Evolutionary conservation across 1,140 invertebrate genomes (phyloP).

Genomic region (Tachypleus tridentatus): DNA sequence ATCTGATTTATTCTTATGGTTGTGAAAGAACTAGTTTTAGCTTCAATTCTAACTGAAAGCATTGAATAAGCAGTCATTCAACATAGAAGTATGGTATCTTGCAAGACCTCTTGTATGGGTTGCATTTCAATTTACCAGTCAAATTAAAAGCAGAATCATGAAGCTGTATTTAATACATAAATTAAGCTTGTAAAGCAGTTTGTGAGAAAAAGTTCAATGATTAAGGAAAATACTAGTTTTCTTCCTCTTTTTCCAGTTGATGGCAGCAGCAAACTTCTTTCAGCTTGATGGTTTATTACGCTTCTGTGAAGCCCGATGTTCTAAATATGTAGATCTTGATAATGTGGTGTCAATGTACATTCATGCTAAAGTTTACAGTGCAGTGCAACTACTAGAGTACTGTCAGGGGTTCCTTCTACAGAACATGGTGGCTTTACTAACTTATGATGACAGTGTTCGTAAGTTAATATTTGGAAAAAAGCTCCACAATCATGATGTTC

Average conservation of each 20-base stretch:
- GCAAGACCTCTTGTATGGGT: background rate
- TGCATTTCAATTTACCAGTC: background rate
- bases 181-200: too few species aligned
- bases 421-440: constrained; percentile 83
- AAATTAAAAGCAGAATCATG: background rate
- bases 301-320: constrained; percentile 73
- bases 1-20: too few species aligned
- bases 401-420: constrained; percentile 82
- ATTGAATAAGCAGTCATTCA: background rate
- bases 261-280: constrained; percentile 85
- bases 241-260: constrained; percentile 38
- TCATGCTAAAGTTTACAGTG: constrained; percentile 84
- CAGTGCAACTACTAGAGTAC: constrained; percentile 68
- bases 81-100: background rate
- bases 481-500: constrained; percentile 75
- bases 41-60: too few species aligned
- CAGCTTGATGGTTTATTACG: constrained; percentile 69
- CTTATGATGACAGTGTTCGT: constrained; percentile 80
- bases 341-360: constrained; percentile 87
- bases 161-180: too few species aligned
- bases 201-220: too few species aligned
- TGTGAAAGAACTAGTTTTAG: too few species aligned
- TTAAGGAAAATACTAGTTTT: too few species aligned
- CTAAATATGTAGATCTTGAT: constrained; percentile 66
- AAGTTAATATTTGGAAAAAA: constrained; percentile 76